phyloP scores from a whole-genome alignment of 2,113 vertebrate species.

The Ovis canadensis region DNA sequence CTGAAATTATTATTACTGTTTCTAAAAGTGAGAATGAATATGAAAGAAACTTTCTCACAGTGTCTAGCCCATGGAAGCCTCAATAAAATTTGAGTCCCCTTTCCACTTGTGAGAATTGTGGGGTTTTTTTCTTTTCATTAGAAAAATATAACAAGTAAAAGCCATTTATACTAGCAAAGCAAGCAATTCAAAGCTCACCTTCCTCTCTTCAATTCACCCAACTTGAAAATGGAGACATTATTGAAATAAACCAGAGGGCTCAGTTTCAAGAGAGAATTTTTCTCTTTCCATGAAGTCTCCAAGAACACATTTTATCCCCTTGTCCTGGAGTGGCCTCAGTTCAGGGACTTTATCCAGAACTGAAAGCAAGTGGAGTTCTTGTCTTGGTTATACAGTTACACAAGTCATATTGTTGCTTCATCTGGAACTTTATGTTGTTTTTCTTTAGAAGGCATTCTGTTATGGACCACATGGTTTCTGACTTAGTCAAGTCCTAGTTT shows the following conservation, averaged over 20 bases:
- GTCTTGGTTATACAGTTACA: constrained; percentile 16
- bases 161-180: background rate
- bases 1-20: background rate
- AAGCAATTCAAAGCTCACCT: background rate
- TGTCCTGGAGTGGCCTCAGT: background rate
- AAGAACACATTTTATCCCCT: background rate
- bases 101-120: background rate
- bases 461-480: constrained; percentile 61
- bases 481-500: constrained; percentile 58
- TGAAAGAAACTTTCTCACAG: background rate
- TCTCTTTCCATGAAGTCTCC: constrained; percentile 28
- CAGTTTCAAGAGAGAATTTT: background rate
- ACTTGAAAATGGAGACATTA: constrained; percentile 18
- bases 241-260: constrained; percentile 24
- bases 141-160: background rate
- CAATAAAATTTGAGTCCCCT: background rate
- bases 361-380: background rate
- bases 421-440: constrained; percentile 66
- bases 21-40: background rate
- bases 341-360: constrained; percentile 13
- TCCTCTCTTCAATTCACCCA: background rate
- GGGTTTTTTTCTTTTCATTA: background rate
- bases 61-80: background rate
- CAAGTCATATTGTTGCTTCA: constrained; percentile 51
- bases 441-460: constrained; percentile 58